Percentiles rank a stretch among this genome's conserved stretches.
phyloP scores from a whole-genome alignment of 2,797 vertebrate genomes.

The Eidolon dupreanum region DNA sequence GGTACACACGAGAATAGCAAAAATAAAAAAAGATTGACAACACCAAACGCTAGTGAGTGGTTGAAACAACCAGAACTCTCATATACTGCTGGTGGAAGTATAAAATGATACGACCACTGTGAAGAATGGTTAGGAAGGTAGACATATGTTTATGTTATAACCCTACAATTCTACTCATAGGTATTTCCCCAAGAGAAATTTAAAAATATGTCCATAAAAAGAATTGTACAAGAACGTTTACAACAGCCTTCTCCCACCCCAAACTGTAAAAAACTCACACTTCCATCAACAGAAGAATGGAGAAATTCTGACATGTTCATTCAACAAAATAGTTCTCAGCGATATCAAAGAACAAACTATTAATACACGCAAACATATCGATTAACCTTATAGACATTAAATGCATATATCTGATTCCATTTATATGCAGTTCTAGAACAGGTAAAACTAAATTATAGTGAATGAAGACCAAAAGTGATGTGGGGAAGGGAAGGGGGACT shows the following conservation, averaged over 20 bases:
- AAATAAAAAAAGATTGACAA: neutral
- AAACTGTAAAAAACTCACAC: neutral
- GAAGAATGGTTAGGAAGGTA: neutral
- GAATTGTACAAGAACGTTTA: neutral
- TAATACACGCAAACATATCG: fast-evolving
- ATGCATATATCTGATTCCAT: neutral
- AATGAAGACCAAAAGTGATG: neutral
- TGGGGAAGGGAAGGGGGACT: no score
- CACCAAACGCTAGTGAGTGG: neutral
- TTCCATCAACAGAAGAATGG: neutral
- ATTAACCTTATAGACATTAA: neutral
- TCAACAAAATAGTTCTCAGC: neutral
- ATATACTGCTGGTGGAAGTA: no score
- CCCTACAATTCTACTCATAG: neutral
- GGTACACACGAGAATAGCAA: neutral
- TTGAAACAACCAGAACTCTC: no score
- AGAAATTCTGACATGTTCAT: neutral
- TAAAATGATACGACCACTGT: neutral
- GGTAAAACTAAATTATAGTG: neutral
- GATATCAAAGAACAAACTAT: neutral
- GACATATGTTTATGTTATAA: neutral
- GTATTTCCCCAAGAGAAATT: neutral
- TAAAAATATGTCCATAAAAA: neutral
- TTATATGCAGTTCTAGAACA: neutral
- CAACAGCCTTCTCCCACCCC: neutral